These are phyloP conservation scores for Teleopsis dalmanni DNA, from an alignment of 1,140 invertebrate genomes.

Conservation along the genomic window DNA sequence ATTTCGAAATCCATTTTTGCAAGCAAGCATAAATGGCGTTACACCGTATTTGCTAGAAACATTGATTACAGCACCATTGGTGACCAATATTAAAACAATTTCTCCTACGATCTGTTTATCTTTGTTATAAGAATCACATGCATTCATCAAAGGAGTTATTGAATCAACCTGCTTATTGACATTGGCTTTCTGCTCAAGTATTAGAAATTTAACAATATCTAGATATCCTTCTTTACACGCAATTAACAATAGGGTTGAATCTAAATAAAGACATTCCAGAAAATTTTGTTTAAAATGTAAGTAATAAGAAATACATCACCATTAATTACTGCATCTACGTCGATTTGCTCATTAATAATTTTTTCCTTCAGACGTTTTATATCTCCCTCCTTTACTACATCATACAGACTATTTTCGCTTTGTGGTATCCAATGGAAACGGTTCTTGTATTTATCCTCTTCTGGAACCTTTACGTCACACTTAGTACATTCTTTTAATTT, in stretches of 20 bases:
- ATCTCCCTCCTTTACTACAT: too few relatives aligned
- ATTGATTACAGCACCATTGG: slow-evolving; percentile 35
- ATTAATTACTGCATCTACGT: too few relatives aligned
- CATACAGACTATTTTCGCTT: too few relatives aligned
- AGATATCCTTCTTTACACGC: slow-evolving; percentile 26
- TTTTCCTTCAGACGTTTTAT: too few relatives aligned
- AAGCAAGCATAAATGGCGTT: slow-evolving; percentile 48
- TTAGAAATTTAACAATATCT: slow-evolving; percentile 22
- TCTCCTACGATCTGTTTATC: slow-evolving; percentile 19
- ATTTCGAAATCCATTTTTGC: slow-evolving; percentile 39
- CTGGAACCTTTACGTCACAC: too few relatives aligned
- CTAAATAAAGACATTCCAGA: too few relatives aligned
- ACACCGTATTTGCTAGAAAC: slow-evolving; percentile 41
- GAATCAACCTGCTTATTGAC: slow-evolving; percentile 33
- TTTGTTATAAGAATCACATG: slow-evolving; percentile 16
- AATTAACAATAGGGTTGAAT: slow-evolving; percentile 26
- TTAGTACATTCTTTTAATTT: too few relatives aligned
- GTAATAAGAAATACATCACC: too few relatives aligned
- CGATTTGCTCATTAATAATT: too few relatives aligned
- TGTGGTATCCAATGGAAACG: too few relatives aligned
- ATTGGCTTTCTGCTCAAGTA: slow-evolving; percentile 21
- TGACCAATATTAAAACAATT: slow-evolving; percentile 25
- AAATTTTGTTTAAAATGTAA: too few relatives aligned
- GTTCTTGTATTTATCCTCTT: too few relatives aligned
- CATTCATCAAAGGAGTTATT: slow-evolving; percentile 25